Conservation (phyloP, 2,113 vertebrate species). For the Fregata magnificens region DNA sequence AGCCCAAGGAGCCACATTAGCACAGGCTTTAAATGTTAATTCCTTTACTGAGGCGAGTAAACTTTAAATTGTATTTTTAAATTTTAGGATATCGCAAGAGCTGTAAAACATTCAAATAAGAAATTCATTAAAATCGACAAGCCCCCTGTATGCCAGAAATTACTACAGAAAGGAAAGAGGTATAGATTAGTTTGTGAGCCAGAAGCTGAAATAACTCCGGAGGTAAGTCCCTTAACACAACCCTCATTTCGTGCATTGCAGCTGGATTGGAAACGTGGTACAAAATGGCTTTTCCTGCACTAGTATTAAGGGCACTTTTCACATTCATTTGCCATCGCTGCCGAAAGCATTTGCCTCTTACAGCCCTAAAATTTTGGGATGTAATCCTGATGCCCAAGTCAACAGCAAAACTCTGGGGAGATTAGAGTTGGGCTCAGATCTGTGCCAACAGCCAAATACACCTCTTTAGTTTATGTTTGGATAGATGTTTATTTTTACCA, state of each 20-base stretch:
- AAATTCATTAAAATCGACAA: conserved; percentile 82
- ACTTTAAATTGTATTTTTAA: background rate
- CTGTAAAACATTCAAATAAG: conserved; percentile 73
- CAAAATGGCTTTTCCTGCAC: background rate
- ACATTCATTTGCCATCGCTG: background rate
- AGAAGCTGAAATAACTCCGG: conserved; percentile 82
- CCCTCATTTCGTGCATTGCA: background rate
- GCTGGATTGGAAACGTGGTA: background rate
- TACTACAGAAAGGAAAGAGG: conserved; percentile 77
- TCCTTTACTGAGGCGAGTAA: background rate
- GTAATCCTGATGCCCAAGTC: background rate
- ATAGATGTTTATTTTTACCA: background rate
- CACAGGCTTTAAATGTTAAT: background rate
- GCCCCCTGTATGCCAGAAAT: conserved; percentile 79
- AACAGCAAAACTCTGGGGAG: background rate
- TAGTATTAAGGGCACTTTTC: background rate
- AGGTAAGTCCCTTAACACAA: conserved; percentile 53
- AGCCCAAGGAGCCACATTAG: background rate
- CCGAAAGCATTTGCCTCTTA: background rate
- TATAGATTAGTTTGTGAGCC: conserved; percentile 82
- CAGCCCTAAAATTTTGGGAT: background rate
- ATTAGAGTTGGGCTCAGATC: background rate
- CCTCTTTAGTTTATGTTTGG: background rate
- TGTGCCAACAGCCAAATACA: background rate
- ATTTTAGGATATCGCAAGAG: conserved; percentile 79